phyloP scores from a whole-genome alignment of 1,140 invertebrate genomes.

The Odontomachus brunneus region DNA sequence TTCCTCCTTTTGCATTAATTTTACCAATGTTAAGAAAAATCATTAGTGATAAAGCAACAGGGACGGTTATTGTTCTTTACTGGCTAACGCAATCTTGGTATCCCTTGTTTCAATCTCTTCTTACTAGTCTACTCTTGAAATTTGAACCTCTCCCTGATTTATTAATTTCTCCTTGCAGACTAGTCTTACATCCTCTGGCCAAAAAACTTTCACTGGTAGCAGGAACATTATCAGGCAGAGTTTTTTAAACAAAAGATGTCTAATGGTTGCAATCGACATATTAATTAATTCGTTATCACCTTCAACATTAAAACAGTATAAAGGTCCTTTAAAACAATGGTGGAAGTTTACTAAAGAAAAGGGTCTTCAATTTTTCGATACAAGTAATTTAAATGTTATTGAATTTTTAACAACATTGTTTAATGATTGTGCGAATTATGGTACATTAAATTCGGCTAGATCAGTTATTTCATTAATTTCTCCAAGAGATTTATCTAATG shows the following conservation, averaged over 20 bases:
- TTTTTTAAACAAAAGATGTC: background rate
- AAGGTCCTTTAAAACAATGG: slow-evolving; percentile 1
- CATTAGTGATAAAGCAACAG: background rate
- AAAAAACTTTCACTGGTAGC: background rate
- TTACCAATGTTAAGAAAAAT: slow-evolving; percentile 10
- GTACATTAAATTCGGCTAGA: slow-evolving; percentile 21
- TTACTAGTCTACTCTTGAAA: too few relatives aligned
- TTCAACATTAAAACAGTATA: slow-evolving; percentile 45
- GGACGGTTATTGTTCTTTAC: slow-evolving; percentile 4
- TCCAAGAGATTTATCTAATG: background rate
- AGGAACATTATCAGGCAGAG: background rate
- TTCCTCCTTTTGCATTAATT: slow-evolving; percentile 24
- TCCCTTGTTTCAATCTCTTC: background rate
- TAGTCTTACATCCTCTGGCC: background rate
- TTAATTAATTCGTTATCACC: slow-evolving; percentile 16
- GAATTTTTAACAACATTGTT: slow-evolving; percentile 78
- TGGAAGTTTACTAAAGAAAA: background rate
- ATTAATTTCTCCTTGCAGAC: slow-evolving; percentile 1
- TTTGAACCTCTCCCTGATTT: background rate
- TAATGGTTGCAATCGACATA: background rate
- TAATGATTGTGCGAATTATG: background rate
- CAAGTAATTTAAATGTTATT: slow-evolving; percentile 31
- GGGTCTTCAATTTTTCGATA: background rate
- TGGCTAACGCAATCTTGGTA: slow-evolving; percentile 27
- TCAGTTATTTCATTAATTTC: slow-evolving; percentile 23